phyloP scores from a whole-genome alignment of 1,140 invertebrate species.

The Drosophila novamexicana region DNA sequence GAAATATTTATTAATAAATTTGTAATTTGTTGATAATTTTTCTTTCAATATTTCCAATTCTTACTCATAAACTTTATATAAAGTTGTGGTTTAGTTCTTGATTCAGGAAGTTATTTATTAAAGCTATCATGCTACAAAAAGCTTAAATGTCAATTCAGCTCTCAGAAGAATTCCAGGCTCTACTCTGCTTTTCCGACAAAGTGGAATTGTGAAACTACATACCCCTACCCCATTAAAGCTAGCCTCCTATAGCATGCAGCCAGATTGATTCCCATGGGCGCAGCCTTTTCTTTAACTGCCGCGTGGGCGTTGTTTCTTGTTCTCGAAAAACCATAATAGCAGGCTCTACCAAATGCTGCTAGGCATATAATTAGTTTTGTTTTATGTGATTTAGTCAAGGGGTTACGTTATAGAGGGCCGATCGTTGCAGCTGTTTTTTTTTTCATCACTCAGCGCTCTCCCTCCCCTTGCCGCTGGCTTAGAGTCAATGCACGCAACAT shows the following conservation, averaged over 20 bases:
- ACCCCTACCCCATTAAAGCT: background rate
- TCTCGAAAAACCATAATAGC: constrained; percentile 56
- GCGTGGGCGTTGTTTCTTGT: constrained; percentile 52
- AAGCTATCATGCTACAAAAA: no score
- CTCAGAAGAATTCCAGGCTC: no score
- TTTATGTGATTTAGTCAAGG: constrained; percentile 38
- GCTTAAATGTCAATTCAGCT: no score
- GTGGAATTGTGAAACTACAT: background rate
- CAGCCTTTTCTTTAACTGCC: constrained; percentile 9
- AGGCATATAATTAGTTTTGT: constrained; percentile 41
- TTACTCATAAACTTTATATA: no score
- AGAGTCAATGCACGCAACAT: constrained; percentile 49
- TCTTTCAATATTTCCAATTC: no score
- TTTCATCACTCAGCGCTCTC: background rate
- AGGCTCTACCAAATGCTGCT: constrained; percentile 23
- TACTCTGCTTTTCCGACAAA: no score
- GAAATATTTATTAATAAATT: no score
- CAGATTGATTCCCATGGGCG: constrained; percentile 1
- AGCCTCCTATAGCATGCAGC: no score
- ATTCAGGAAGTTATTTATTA: no score
- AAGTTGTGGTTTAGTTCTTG: no score
- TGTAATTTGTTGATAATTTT: no score
- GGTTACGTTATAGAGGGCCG: constrained; percentile 6
- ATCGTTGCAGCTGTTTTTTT: constrained; percentile 47
- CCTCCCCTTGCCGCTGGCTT: background rate